Evolutionary conservation across 2,888 invertebrate species (phyloP), one percentile per base, ranked within the genome.

Genomic region (Copidosoma aretas): DNA sequence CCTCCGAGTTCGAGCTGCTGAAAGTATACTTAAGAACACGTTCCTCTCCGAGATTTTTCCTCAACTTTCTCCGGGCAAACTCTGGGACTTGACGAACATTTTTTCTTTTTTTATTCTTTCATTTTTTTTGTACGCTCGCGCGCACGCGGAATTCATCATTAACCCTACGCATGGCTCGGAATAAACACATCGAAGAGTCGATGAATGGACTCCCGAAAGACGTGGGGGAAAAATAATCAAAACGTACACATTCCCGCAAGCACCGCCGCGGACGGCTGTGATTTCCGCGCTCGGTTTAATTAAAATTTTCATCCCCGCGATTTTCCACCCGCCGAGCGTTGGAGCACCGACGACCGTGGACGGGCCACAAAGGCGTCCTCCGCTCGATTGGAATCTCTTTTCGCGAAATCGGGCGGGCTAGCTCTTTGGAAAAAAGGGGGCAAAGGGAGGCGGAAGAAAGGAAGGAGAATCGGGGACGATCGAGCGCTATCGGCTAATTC

Each of bases 401-500:
- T 22, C 21, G 19, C 60, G 24, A 19, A 21, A 24, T 53, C 21
- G 53, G 1, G 54, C 4, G n/a, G n/a, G n/a, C n/a, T n/a, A n/a
- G n/a, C n/a, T n/a, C n/a, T n/a, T n/a, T n/a, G n/a, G n/a, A n/a
- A n/a, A n/a, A 32, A 49, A 25, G 14, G 25, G 32, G 19, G 49
- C 17, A 25, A 60, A 1, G 60, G 22, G 49, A n/a, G 25, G 41
- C 32, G n/a, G 12, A 57, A 58, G 58, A 5, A 17, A 19, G 53
- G 25, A 25, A 49, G 15, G 49, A 58, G 15, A 41, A 10, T 39
- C n/a, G 19, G 19, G 17, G 19, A 57, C 56, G 46, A 49, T 22
- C 25, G 59, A 49, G 43, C 25, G 59, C 59, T 60, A 65, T 57
- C 60, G 60, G 52, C 64, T 59, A 52, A 64, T 64, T 64, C 53